phyloP scores from a whole-genome alignment of 2,113 vertebrate species.

The Phasianus colchicus region DNA sequence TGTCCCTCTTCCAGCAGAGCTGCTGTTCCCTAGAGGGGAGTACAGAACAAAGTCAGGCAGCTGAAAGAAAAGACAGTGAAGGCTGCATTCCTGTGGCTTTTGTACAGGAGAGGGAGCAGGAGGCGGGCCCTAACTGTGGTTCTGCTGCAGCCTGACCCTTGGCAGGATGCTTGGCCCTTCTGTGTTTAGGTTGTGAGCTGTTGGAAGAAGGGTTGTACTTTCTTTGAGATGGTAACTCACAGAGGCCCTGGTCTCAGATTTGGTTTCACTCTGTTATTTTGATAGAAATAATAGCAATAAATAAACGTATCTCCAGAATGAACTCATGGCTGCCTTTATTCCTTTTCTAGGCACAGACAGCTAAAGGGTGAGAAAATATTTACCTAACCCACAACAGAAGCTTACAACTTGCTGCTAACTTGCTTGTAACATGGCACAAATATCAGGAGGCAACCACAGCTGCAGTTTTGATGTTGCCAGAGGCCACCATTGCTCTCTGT shows the following conservation, averaged over 20 bases:
- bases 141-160: constrained; percentile 18
- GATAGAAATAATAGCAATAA: neutral
- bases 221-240: neutral
- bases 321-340: neutral
- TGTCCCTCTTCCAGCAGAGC: neutral
- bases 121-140: neutral
- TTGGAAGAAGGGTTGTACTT: neutral
- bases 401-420: neutral
- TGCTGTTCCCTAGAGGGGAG: neutral
- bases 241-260: neutral
- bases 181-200: neutral
- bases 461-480: constrained; percentile 28
- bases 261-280: neutral
- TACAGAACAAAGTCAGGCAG: neutral
- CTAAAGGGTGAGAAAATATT: constrained; percentile 21
- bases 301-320: neutral
- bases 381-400: neutral
- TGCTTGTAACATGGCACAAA: constrained; percentile 16
- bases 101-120: neutral
- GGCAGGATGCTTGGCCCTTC: neutral
- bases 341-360: neutral
- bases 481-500: neutral
- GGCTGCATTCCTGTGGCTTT: neutral
- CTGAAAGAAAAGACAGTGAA: neutral
- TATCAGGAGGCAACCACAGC: neutral